Conservation (phyloP, 1,140 invertebrate genomes). For the Cepaea nemoralis region DNA sequence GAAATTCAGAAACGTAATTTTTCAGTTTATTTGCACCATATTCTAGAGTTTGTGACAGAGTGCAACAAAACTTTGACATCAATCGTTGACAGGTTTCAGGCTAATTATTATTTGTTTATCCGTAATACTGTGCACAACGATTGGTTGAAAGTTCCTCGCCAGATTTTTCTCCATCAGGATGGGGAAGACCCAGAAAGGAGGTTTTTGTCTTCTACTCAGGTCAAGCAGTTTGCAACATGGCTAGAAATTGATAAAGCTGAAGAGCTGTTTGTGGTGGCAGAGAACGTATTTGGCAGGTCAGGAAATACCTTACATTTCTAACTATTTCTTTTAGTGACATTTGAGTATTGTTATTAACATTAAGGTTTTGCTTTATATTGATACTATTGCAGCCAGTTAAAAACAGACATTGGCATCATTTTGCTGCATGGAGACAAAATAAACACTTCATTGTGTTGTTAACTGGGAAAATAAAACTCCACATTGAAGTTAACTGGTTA, state of each 20-base stretch:
- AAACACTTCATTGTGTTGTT: too few species aligned
- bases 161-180: slow-evolving; percentile 57
- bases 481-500: too few species aligned
- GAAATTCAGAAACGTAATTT: slow-evolving; percentile 51
- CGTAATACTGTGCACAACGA: slow-evolving; percentile 50
- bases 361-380: too few species aligned
- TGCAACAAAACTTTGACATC: slow-evolving; percentile 55
- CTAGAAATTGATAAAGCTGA: slow-evolving; percentile 61
- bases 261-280: slow-evolving; percentile 48
- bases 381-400: too few species aligned
- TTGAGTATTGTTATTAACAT: too few species aligned
- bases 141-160: slow-evolving; percentile 59
- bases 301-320: too few species aligned
- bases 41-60: slow-evolving; percentile 53
- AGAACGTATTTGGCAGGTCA: slow-evolving; percentile 56
- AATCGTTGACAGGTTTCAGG: slow-evolving; percentile 51
- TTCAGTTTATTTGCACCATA: slow-evolving; percentile 46
- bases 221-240: slow-evolving; percentile 62
- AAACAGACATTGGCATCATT: too few species aligned
- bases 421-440: too few species aligned
- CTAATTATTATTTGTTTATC: slow-evolving; percentile 51
- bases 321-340: too few species aligned
- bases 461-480: too few species aligned
- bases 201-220: slow-evolving; percentile 45
- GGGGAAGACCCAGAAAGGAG: slow-evolving; percentile 40